phyloP scores from a whole-genome alignment of 2,797 vertebrate genomes.

The Mormyrus hasselquistii region DNA sequence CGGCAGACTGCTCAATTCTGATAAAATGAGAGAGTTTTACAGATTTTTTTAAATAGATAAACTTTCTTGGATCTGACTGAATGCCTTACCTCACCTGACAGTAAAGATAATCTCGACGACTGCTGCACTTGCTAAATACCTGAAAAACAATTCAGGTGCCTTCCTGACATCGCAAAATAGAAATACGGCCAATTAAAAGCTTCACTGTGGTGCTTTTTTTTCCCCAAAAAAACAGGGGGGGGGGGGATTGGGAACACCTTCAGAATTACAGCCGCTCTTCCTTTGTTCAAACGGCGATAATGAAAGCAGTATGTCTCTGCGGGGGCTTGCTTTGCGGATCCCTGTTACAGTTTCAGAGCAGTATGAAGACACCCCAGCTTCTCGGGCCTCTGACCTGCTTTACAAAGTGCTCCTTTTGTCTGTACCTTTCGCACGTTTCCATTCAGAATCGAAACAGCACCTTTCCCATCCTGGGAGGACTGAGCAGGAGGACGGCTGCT shows the following conservation, averaged over 20 bases:
- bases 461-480: neutral
- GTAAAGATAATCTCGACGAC: neutral
- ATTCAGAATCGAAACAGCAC: neutral
- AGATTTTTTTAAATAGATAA: neutral
- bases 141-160: neutral
- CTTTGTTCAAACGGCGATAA: slow-evolving; percentile 18
- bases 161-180: neutral
- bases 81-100: neutral
- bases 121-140: neutral
- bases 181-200: slow-evolving; percentile 12
- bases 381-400: slow-evolving; percentile 17
- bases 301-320: slow-evolving; percentile 15
- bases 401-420: neutral
- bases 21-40: neutral
- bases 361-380: slow-evolving; percentile 1
- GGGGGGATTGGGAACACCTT: neutral
- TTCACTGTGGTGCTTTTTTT: neutral
- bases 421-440: neutral
- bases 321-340: slow-evolving; percentile 5
- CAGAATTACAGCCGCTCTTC: neutral
- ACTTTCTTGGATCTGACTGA: neutral
- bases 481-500: neutral
- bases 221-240: neutral
- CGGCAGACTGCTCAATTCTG: neutral
- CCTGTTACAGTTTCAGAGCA: slow-evolving; percentile 21